Base-by-base conservation (phyloP, 2,888 invertebrate species). In the Piscicola geometra region DNA sequence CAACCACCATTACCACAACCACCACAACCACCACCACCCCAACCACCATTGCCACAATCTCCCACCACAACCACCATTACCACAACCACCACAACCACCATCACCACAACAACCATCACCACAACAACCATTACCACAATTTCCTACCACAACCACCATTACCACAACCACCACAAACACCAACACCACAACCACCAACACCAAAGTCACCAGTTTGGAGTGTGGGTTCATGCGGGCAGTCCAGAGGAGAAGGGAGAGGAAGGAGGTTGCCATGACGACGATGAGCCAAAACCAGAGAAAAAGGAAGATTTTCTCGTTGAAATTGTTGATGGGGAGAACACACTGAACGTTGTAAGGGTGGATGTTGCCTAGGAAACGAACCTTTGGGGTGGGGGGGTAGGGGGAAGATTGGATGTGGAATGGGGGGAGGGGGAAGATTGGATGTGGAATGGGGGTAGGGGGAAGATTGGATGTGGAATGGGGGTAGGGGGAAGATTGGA, bases 281-380 rank as follows among this genome's bases (percentile, higher is more conserved):
- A 76, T 35, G 52, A 76, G 41, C 76, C 76, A 76, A 56, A 76
- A 76, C 76, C 76, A 76, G 0, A 76, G 67, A 41, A 76, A 52
- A 25, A 76, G 47, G 60, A 72, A 76, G 3, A 76, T 76, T 33
- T 76, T 76, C 41, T 76, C 76, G 56, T 76, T 76, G 60, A 76
- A 76, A 67, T 73, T 64, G 69, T 76, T 76, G 50, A 76, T 76
- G 9, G 76, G 76, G 18, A 76, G 73, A 32, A 76, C 76, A 72
- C 76, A 76, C 69, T 76, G 73, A 35, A 73, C 69, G n/a, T 64
- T 73, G 60, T 67, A 73, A n/a, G 41, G 73, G 25, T 76, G 76
- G 67, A 71, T 32, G 73, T 73, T 73, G 28, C 68, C 72, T 32
- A 76, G 35, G 21, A 75, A 32, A 33, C 73, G 47, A 9, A 73